Evolutionary conservation across 2,113 vertebrate genomes (phyloP), one percentile per base, ranked within the genome.

Genomic region (Gambusia holbrooki): DNA sequence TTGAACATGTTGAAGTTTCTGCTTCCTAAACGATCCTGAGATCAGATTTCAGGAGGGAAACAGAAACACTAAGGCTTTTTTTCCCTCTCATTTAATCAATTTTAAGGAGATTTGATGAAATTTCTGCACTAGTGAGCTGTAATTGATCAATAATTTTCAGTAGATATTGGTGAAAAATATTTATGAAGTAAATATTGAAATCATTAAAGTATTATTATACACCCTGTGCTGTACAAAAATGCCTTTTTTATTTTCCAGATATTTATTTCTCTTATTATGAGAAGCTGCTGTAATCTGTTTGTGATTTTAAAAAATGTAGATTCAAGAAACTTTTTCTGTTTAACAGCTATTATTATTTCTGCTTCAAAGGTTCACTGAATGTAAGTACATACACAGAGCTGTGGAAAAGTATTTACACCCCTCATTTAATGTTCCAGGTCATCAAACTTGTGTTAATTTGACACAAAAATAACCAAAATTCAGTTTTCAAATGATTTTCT

Each of bases 261-360:
- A 19, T 48, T 78, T 78, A 72, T 77, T 86, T 77, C 67, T 85
- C 74, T 87, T 76, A 67, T 64, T 87, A 83, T 90, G 88, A 10
- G 75, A 85, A 81, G 74, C 74, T 72, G 60, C 72, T 12, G 75
- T 87, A 62, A 87, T 71, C 80, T 77, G 69, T 86, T 11, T 25
- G 25, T 58, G 51, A 54, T 22, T 27, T 27, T 1, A 9, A 58
- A n/a, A 58, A n/a, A 54, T 3, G 10, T 9, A 25, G 51, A 58
- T 58, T 25, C 9, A 58, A 58, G 22, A n/a, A 58, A n/a, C 51
- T 25, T 58, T 1, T 51, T 51, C 25, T 58, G 51, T 58, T 58
- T 10, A n/a, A 7, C 17, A 58, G 40, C 14, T 25, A 2, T 8
- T 8, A 9, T 19, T 22, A 7, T 10, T 54, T 54, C 51, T 25